phyloP scores from a whole-genome alignment of 2,797 vertebrate species.

The Ibycter americanus region DNA sequence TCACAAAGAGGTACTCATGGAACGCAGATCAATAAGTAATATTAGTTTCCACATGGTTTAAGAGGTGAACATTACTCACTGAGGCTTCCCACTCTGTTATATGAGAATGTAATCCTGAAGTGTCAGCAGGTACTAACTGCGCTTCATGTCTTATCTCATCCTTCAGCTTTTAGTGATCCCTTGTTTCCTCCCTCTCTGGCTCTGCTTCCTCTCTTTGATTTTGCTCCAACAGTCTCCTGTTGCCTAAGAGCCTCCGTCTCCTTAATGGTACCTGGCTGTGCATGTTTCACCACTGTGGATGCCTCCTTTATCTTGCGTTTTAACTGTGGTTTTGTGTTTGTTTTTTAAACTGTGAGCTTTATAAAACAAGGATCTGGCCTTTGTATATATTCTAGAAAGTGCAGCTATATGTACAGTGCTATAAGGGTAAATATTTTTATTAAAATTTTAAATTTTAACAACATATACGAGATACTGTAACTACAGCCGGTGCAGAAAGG shows the following conservation, averaged over 20 bases:
- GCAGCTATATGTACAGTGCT: background rate
- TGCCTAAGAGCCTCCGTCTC: background rate
- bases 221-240: background rate
- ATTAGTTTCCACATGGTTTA: background rate
- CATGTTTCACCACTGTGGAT: background rate
- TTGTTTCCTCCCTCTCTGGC: background rate
- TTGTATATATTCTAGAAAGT: background rate
- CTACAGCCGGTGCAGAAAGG: background rate
- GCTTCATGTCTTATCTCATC: background rate
- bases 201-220: background rate
- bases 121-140: conserved; percentile 14
- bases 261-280: background rate
- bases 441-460: background rate
- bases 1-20: background rate
- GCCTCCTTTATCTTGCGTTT: background rate
- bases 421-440: background rate
- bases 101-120: background rate
- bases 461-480: background rate
- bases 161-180: background rate
- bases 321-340: background rate
- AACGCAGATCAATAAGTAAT: conserved; percentile 2
- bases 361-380: background rate
- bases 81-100: background rate
- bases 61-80: background rate
- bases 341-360: background rate